Evolutionary conservation across 2,888 invertebrate species (phyloP), one percentile per base, ranked within the genome.

Genomic region (Synergus japonicus): DNA sequence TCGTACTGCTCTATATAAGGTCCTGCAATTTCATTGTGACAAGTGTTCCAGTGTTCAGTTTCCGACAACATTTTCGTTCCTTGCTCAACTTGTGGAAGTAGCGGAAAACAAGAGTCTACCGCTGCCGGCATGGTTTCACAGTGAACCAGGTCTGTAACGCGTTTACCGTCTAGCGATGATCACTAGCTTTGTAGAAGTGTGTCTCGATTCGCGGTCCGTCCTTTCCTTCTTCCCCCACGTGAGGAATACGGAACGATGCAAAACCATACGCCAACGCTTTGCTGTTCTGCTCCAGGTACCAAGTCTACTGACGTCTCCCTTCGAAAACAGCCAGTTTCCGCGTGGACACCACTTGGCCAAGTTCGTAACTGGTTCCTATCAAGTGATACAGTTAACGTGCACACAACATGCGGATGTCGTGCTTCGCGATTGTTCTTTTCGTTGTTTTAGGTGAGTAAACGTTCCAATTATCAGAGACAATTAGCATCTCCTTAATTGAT

Each of bases 281-380:
- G 82, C 79, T 84, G 88, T 86, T 89, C 86, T 84, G 87, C 85
- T 85, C 80, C 79, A 84, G 80, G 82, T 81, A 83, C 60, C 79
- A 84, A 86, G 86, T 85, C 86, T 83, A 86, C 82, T 85, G 76
- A 80, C 77, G 85, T 85, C 84, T 86, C 85, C 85, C 84, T 83
- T 84, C 85, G 86, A 86, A 84, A 85, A 83, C 80, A 85, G 84
- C 85, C 90, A 90, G 90, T 90, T 90, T 90, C 88, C 89, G 87
- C 85, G 89, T 89, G 86, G 89, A 90, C 88, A 87, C 82, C 87
- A 85, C 49, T 83, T 85, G 79, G 81, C 81, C 46, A 77, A 82
- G 81, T 81, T 78, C 80, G 76, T 58, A 77, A 78, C 58, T 76
- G 66, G 46, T 66, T 69, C 76, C 60, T 79, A 81, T 78, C 58